Evolutionary conservation across 2,113 vertebrate genomes (phyloP), one percentile per base, ranked within the genome.

Genomic region (Microtus pennsylvanicus): DNA sequence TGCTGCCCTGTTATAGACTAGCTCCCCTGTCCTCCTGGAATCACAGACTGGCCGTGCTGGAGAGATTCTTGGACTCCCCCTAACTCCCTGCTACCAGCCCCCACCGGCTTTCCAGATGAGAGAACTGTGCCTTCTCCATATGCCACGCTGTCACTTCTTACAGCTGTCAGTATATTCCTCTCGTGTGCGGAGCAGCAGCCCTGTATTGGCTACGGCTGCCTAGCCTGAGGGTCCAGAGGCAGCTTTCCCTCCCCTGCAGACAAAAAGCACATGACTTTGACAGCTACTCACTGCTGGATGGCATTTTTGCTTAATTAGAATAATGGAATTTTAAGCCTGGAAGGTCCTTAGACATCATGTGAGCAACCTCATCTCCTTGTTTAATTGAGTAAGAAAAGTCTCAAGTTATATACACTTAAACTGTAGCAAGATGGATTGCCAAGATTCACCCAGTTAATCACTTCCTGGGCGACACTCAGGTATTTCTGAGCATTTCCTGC

Each of bases 261-360:
- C 33, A 58, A 50, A 50, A 89, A 87, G 74, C 55, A 21, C 16
- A 17, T 47, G 90, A 92, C 61, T 91, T 8, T 89, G 52, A 89
- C 87, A 94, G 83, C 92, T 42, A 82, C 4, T 93, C 61, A 33
- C 77, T 35, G 74, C 38, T 77, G 30, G 1, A 47, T 80, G 65
- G 52, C n/a, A 94, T 67, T 90, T 96, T 92, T 93, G 72, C 78
- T 94, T 96, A 96, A 95, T 95, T 96, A 92, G 35, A 70, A 95
- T 96, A 85, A 91, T 93, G 80, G 72, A 90, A 92, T 76, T 76
- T 93, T 91, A 95, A 94, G 82, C 89, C 86, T 88, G 61, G n/a
- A 91, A 86, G 52, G 9, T 61, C 77, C 76, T 97, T 74, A 61
- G 45, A 93, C 33, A 72, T 76, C 72, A 89, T 89, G 83, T 93